These are phyloP conservation scores for Tachysurus fulvidraco DNA, from an alignment of 2,113 vertebrate species.

Conservation along the genomic window DNA sequence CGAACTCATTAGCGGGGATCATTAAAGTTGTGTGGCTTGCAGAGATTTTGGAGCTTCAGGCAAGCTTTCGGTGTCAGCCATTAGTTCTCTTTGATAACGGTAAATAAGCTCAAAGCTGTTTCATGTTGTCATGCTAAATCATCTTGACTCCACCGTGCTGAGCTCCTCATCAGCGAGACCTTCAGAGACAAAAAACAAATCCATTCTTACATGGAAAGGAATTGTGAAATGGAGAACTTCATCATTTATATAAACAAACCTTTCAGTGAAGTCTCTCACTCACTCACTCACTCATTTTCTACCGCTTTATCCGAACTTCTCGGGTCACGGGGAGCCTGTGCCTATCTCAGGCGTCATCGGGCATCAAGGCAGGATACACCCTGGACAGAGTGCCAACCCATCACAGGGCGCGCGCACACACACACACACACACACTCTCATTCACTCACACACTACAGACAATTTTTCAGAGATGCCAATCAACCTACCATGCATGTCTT, in stretches of 20 bases:
- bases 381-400: too few relatives aligned
- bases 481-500: too few relatives aligned
- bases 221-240: background rate
- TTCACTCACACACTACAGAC: too few relatives aligned
- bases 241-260: background rate
- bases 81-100: background rate
- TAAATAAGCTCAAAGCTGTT: slow-evolving; percentile 20
- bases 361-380: too few relatives aligned
- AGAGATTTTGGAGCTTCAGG: background rate
- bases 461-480: too few relatives aligned
- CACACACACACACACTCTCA: too few relatives aligned
- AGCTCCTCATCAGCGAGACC: background rate
- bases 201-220: background rate
- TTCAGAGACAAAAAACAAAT: background rate
- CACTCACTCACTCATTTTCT: too few relatives aligned
- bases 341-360: too few relatives aligned
- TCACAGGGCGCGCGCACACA: too few relatives aligned
- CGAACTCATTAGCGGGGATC: background rate
- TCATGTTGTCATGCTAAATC: background rate
- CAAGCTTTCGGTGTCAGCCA: background rate
- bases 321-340: too few relatives aligned
- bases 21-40: background rate
- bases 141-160: background rate
- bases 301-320: too few relatives aligned
- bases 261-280: too few relatives aligned